Conservation (phyloP, 2,888 invertebrate species). For the Brassicogethes aeneus region DNA sequence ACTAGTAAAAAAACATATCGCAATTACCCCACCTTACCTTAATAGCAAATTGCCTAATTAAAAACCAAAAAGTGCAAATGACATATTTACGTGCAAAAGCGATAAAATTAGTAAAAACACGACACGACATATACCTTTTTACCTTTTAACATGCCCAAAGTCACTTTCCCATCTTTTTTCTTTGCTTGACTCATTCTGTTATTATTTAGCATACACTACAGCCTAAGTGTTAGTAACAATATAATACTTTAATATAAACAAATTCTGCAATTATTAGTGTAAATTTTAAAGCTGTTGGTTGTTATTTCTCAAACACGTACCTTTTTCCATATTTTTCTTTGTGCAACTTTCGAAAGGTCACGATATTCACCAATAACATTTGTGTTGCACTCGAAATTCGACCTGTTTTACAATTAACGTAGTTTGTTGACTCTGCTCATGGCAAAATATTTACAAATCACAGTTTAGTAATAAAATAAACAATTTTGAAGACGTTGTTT, state of each 20-base stretch:
- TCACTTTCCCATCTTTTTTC: conserved; percentile 36
- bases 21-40: no score
- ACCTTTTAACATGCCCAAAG: conserved; percentile 40
- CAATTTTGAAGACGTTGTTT: not conserved
- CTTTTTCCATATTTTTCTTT: not conserved
- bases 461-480: no score
- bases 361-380: not conserved
- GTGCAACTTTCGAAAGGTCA: not conserved
- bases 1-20: no score
- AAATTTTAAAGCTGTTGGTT: no score
- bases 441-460: not conserved
- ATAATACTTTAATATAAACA: no score
- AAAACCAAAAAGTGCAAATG: no score
- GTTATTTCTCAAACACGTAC: not conserved
- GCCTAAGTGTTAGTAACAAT: conserved; percentile 7
- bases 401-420: not conserved
- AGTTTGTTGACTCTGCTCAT: not conserved
- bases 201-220: conserved; percentile 17
- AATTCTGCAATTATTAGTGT: no score
- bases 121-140: conserved; percentile 32
- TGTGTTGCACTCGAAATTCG: not conserved
- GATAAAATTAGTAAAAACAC: conserved; percentile 7
- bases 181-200: conserved; percentile 13
- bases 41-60: no score
- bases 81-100: not conserved